Evolutionary conservation across 2,113 vertebrate genomes (phyloP).

Genomic region (Pluvialis apricaria): DNA sequence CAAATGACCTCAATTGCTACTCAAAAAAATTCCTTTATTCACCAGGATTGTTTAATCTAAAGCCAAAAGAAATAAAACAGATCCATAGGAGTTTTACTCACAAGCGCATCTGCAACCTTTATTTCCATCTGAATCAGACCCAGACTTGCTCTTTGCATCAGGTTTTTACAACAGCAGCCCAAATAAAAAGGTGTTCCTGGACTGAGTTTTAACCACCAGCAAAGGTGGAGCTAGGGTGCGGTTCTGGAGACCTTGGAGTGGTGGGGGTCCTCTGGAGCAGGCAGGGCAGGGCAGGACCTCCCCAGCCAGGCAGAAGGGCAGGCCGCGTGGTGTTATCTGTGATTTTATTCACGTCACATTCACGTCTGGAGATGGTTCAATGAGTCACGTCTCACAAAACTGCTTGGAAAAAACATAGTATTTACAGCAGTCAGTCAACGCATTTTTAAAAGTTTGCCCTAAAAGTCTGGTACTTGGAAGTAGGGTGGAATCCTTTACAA

Average conservation of each 20-base stretch:
- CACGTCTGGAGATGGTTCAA: not conserved
- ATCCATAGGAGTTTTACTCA: not conserved
- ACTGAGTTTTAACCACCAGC: not conserved
- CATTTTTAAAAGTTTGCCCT: not conserved
- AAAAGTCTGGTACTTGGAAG: not conserved
- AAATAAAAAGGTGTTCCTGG: not conserved
- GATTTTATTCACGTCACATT: not conserved
- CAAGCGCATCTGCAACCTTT: not conserved
- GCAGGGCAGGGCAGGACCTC: not conserved
- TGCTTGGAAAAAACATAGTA: not conserved
- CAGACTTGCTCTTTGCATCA: not conserved
- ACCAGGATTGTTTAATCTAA: not conserved
- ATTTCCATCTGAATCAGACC: not conserved
- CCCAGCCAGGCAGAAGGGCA: not conserved
- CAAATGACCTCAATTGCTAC: not conserved
- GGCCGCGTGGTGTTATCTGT: fast-evolving
- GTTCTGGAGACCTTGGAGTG: not conserved
- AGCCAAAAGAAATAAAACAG: not conserved
- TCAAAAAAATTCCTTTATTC: not conserved
- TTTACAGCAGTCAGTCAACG: not conserved
- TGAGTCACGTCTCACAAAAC: not conserved
- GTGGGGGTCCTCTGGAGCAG: fast-evolving
- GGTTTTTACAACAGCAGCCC: not conserved
- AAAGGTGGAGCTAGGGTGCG: fast-evolving
- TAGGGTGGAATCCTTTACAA: not conserved